Evolutionary conservation across 2,888 invertebrate species (phyloP), one percentile per base, ranked within the genome.

Genomic region (Acleris literana): DNA sequence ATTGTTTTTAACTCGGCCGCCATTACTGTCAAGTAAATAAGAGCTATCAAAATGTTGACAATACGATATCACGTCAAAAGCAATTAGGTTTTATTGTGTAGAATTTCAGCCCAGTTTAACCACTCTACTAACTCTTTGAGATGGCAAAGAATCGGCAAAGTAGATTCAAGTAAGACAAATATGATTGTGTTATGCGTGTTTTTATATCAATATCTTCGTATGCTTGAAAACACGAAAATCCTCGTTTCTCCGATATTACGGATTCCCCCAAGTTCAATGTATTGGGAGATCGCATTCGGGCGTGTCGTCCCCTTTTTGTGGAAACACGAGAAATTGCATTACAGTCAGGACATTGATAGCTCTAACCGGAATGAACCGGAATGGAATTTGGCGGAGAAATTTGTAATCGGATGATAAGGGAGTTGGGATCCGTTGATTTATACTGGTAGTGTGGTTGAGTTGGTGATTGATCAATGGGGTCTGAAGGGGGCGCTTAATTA

Each of bases 301-400:
- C 13, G 11, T 49, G 29, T 63, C 62, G 56, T 20, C 43, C 29
- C 63, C 63, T 43, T 44, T 61, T 61, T 61, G 18, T 29, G 43
- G 63, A 9, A 63, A 57, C 55, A 49, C 43, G 63, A 43, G 56
- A 57, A 63, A 63, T 63, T 63, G 51, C 63, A 57, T 63, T 63
- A 63, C 55, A 44, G 63, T 52, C 51, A 44, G 56, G 58, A 59
- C 63, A 56, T 51, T 57, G 56, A 63, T 63, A 63, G 56, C 56
- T 29, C 16, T 43, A 55, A 7, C 17, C 55, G 56, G 56, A 63
- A 63, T 52, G 63, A 63, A 63, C 56, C 56, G 48, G 4, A 11
- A 20, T 39, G 55, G 61, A 29, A 53, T 63, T 49, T 48, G 6
- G 48, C 20, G 25, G 44, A 20, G 48, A 48, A 48, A 39, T 63